Conservation (phyloP, 2,888 invertebrate genomes). For the Nebria brevicollis region DNA sequence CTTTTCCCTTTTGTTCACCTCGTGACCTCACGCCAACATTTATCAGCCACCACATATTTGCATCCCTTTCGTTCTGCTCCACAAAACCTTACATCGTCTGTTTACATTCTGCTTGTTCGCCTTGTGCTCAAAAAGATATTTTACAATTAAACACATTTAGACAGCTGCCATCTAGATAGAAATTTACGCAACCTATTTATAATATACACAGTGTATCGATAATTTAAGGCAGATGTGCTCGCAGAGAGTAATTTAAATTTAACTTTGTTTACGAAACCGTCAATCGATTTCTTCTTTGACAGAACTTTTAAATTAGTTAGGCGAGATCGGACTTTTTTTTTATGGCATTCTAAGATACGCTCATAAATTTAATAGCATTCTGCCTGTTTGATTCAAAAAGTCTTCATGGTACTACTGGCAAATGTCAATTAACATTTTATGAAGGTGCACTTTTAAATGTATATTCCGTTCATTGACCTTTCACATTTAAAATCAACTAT, state of each 20-base stretch:
- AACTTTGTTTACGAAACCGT: constrained; percentile 34
- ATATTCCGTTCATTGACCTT: not conserved
- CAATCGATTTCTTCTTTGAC: constrained; percentile 37
- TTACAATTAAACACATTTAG: not conserved
- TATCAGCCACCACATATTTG: not conserved
- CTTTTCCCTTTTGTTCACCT: constrained; percentile 6
- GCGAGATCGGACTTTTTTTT: not conserved
- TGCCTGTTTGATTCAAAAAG: not conserved
- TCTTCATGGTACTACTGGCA: not conserved
- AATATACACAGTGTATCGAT: constrained; percentile 23
- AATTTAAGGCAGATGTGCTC: constrained; percentile 33
- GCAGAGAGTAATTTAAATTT: constrained; percentile 32
- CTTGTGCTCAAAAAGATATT: not conserved
- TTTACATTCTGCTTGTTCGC: no score
- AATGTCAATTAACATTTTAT: not conserved
- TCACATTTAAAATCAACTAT: not conserved
- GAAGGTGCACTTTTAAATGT: not conserved
- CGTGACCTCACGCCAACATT: constrained; percentile 10
- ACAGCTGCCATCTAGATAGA: not conserved
- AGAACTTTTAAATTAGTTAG: constrained; percentile 30
- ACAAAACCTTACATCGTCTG: no score
- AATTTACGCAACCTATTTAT: not conserved
- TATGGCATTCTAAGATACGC: constrained; percentile 9
- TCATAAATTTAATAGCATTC: constrained; percentile 22
- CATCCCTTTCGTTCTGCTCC: not conserved